Base-by-base conservation (phyloP, 2,888 invertebrate genomes). In the Margaritifera margaritifera region DNA sequence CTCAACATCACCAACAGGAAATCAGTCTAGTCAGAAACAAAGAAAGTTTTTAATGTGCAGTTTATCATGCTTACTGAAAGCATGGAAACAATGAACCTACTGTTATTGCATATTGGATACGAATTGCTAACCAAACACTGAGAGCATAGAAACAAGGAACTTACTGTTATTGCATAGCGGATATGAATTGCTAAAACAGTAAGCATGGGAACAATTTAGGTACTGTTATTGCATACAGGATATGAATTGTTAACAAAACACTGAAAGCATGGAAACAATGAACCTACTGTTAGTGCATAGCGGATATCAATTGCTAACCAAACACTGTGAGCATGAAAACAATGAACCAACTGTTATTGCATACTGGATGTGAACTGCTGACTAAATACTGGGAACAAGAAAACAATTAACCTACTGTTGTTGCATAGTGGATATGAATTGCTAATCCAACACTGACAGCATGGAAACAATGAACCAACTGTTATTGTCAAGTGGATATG, bases 1-100 rank as follows among this genome's bases (percentile, higher is more conserved):
- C 97, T 92, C 4, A 99, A 91, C 1, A 99, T 93, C 64, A 99
- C 97, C 91, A 99, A 92, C 2, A 98, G 93, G 86, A 99, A 99
- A 89, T 99, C 99, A 4, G 97, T 97, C 91, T 91, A 42, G 42
- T 42, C 11, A 2, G 11, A 42, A 42, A 42, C 42, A 42, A 42
- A 15, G 11, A 42, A 42, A 25, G 6, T 22, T 50, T 19, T 6
- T 8, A 58, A 55, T 5, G 31, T 63, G 19, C 53, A 42, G 20
- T 27, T 42, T 27, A 24, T 57, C 57, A 24, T 5, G 24, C 25
- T 24, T n/a, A 57, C 24, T 22, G 24, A 24, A 3, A 55, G 55
- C 20, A 20, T 22, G 24, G n/a, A n/a, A 22, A 55, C 20, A 19
- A 22, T 15, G 4, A 20, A 6, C 20, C 1, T 18, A 6, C 55